Evolutionary conservation across 2,113 vertebrate genomes (phyloP).

Genomic region (Progne subis): DNA sequence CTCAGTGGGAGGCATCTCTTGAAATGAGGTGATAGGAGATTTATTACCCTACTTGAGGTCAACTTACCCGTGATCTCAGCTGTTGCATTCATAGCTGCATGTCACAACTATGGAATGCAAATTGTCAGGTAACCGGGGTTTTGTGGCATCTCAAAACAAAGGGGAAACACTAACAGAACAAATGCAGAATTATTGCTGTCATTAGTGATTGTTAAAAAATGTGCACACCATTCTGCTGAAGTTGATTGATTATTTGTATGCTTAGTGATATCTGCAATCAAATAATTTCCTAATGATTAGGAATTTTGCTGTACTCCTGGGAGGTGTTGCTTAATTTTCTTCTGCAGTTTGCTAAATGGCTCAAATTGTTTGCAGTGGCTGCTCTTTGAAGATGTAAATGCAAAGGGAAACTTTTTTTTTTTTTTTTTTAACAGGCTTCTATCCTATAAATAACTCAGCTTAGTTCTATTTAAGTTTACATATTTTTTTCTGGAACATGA

Average conservation of each 20-base stretch:
- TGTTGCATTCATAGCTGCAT: background rate
- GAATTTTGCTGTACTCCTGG: background rate
- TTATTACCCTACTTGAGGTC: background rate
- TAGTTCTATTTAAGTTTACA: background rate
- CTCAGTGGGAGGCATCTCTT: background rate
- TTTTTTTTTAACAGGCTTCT: background rate
- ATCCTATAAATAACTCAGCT: background rate
- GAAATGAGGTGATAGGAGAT: background rate
- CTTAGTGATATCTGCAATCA: background rate
- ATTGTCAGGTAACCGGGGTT: background rate
- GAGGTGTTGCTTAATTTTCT: background rate
- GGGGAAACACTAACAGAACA: background rate
- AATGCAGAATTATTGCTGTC: background rate
- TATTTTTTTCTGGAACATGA: background rate
- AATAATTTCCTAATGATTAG: background rate
- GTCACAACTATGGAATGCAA: background rate
- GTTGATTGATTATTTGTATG: background rate
- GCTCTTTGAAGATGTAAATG: background rate
- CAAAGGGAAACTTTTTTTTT: background rate
- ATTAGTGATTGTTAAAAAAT: background rate
- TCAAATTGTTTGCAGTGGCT: background rate
- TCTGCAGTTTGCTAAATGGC: background rate
- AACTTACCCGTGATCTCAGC: background rate
- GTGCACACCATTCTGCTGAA: background rate
- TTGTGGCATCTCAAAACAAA: background rate